Percentiles rank a stretch among this genome's conserved stretches.
phyloP scores from a whole-genome alignment of 2,113 vertebrate genomes.

The Esox niger region DNA sequence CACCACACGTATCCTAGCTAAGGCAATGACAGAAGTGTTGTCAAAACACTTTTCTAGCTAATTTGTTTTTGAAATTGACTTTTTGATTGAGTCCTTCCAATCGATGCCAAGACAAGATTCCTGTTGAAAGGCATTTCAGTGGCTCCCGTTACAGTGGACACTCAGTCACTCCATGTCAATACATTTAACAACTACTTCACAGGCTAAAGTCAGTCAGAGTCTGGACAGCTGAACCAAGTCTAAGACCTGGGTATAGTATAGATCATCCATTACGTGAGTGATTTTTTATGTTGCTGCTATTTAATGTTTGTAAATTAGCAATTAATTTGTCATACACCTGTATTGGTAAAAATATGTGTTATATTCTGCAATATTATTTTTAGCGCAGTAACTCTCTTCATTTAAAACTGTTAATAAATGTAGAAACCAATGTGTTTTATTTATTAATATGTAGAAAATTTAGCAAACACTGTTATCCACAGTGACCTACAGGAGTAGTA shows the following conservation, averaged over 20 bases:
- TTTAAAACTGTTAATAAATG: too few relatives aligned
- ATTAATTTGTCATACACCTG: too few relatives aligned
- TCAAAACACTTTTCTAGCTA: slow-evolving; percentile 94
- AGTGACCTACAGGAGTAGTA: too few relatives aligned
- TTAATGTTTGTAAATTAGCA: too few relatives aligned
- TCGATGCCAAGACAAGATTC: slow-evolving; percentile 95
- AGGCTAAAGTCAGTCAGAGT: slow-evolving; percentile 88
- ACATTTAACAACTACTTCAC: slow-evolving; percentile 88
- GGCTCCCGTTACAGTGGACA: slow-evolving; percentile 85
- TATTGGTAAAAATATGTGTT: too few relatives aligned
- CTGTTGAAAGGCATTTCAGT: slow-evolving; percentile 91
- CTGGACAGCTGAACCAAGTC: slow-evolving; percentile 12
- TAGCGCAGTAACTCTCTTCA: too few relatives aligned
- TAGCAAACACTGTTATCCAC: background rate
- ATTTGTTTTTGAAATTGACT: slow-evolving; percentile 94
- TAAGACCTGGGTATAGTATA: background rate
- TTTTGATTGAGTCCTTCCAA: slow-evolving; percentile 99
- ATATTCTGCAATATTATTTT: too few relatives aligned
- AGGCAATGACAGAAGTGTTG: slow-evolving; percentile 72
- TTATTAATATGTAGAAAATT: too few relatives aligned
- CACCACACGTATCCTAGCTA: slow-evolving; percentile 57
- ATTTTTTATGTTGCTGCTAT: background rate
- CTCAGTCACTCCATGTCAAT: slow-evolving; percentile 83
- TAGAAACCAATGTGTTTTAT: too few relatives aligned
- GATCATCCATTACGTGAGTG: slow-evolving; percentile 7